These are phyloP conservation scores for Medauroidea extradentata DNA, from an alignment of 1,140 invertebrate genomes.

Conservation along the genomic window DNA sequence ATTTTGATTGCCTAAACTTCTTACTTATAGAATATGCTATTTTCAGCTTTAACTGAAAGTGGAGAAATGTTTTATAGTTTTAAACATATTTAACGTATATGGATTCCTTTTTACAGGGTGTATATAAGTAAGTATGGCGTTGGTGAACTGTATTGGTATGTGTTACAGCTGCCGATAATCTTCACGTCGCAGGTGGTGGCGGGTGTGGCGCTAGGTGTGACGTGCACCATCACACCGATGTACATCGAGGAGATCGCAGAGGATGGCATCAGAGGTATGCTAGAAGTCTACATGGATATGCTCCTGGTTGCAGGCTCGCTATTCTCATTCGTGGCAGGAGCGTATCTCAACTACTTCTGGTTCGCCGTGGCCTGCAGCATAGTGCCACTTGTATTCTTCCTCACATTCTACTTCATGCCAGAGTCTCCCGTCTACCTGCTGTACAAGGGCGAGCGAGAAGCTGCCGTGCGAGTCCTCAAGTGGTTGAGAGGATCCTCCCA, in stretches of 20 bases:
- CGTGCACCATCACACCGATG: neutral
- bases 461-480: no score
- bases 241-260: slow-evolving; percentile 1
- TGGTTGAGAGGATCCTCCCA: no score
- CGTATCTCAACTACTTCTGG: neutral
- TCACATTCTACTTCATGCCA: slow-evolving; percentile 24
- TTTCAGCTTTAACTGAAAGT: no score
- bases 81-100: no score
- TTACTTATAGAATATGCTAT: no score
- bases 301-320: neutral
- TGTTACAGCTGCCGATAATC: neutral
- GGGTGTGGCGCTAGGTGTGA: neutral
- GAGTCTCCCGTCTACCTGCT: slow-evolving; percentile 35
- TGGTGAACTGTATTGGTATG: no score
- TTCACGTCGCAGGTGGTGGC: neutral
- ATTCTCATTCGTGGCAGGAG: neutral
- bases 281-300: neutral
- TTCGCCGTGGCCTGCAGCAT: neutral
- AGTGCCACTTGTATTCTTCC: slow-evolving; percentile 19
- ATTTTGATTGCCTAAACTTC: no score
- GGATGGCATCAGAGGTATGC: neutral
- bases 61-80: no score
- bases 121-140: no score
- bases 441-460: neutral
- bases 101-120: no score